Evolutionary conservation across 2,888 invertebrate genomes (phyloP).

Genomic region (Drosophila leonis): DNA sequence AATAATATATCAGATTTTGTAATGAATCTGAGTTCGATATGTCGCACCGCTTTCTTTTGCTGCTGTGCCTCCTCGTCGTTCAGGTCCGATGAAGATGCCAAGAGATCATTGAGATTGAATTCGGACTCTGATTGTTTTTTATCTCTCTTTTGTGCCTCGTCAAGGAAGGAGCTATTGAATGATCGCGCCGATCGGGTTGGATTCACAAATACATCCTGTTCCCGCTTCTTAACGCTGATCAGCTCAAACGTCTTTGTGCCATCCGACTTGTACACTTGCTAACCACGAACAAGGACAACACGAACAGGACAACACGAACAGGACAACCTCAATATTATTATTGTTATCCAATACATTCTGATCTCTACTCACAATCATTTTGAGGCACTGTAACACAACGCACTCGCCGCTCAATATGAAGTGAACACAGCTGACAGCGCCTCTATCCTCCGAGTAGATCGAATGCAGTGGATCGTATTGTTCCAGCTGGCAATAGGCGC

Average conservation of each 20-base stretch:
- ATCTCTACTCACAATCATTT: conserved; percentile 79
- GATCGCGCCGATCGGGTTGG: neutral
- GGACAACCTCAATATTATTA: no score
- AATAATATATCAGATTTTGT: no score
- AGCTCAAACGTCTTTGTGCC: conserved; percentile 37
- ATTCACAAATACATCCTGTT: neutral
- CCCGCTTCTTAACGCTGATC: neutral
- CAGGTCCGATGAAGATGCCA: conserved; percentile 32
- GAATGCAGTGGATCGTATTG: conserved; percentile 82
- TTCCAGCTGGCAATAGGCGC: conserved; percentile 69
- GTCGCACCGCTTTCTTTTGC: conserved; percentile 30
- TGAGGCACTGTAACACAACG: conserved; percentile 83
- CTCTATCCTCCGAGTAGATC: conserved; percentile 82
- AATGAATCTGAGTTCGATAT: no score
- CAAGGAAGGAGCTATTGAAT: neutral
- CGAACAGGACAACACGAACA: no score
- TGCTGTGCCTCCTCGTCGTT: conserved; percentile 28
- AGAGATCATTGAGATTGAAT: conserved; percentile 34
- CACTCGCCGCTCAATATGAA: conserved; percentile 85
- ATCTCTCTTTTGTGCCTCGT: neutral
- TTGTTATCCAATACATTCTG: no score
- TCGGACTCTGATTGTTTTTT: neutral
- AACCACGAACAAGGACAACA: no score
- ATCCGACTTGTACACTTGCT: conserved; percentile 11
- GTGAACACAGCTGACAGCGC: conserved; percentile 77